Evolutionary conservation across 2,113 vertebrate genomes (phyloP).

Genomic region (Desmodus rotundus): DNA sequence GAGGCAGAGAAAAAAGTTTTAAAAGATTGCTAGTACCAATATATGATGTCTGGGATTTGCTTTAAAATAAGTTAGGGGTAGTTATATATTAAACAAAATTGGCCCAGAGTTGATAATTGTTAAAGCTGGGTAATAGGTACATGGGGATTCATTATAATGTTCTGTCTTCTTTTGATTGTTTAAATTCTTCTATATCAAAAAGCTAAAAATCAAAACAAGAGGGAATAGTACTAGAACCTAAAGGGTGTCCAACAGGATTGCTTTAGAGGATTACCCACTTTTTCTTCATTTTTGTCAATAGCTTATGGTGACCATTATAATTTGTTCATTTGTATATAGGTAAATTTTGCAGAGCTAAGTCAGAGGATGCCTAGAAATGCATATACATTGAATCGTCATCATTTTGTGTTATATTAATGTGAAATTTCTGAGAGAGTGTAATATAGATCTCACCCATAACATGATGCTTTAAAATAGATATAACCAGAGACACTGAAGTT

Average conservation of each 20-base stretch:
- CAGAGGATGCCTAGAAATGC: background rate
- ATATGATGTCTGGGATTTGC: slow-evolving; percentile 1
- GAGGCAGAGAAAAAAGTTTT: background rate
- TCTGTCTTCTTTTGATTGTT: slow-evolving; percentile 2
- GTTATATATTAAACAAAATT: background rate
- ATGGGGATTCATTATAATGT: background rate
- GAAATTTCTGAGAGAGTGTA: background rate
- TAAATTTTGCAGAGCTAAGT: background rate
- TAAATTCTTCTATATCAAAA: slow-evolving; percentile 12
- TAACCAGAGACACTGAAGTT: too few species aligned
- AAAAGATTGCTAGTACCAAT: background rate
- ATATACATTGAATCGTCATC: background rate
- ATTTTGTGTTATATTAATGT: background rate
- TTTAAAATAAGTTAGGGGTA: slow-evolving; percentile 9
- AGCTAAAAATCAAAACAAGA: background rate
- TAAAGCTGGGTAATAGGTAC: background rate
- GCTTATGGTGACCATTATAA: background rate
- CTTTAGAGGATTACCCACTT: background rate
- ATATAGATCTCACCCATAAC: background rate
- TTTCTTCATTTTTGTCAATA: background rate
- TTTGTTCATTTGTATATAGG: background rate
- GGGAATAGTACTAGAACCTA: background rate
- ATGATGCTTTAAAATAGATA: background rate
- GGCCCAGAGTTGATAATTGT: background rate
- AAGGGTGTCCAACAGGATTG: background rate